A percentile compares a stretch with the other conserved stretches of the same genome.
Conservation (phyloP, 2,888 invertebrate genomes). For the Timema podura region DNA sequence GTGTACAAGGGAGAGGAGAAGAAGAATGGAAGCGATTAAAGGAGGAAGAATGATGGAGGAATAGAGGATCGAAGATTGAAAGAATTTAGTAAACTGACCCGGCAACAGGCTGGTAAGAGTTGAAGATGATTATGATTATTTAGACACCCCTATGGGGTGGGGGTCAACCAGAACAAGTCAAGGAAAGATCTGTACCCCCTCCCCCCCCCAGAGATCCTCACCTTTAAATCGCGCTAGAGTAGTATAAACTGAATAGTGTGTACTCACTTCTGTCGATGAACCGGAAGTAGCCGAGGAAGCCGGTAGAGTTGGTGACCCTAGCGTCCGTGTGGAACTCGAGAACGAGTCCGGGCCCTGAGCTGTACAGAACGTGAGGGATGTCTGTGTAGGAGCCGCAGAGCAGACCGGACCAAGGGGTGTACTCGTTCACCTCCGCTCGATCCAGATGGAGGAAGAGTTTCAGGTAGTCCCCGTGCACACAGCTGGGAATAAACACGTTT, state of each 20-base stretch:
- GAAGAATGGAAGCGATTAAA: too few relatives aligned
- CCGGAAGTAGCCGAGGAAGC: conserved; percentile 70
- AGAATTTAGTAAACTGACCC: too few relatives aligned
- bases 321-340: conserved; percentile 67
- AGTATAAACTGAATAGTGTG: background rate
- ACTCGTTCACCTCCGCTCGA: conserved; percentile 66
- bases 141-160: too few relatives aligned
- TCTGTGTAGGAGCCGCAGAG: conserved; percentile 67
- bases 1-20: too few relatives aligned
- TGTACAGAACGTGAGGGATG: conserved; percentile 68
- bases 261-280: conserved; percentile 74
- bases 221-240: too few relatives aligned
- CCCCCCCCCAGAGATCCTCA: too few relatives aligned
- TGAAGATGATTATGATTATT: too few relatives aligned
- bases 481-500: conserved; percentile 49
- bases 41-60: too few relatives aligned
- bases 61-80: too few relatives aligned
- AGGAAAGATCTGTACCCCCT: too few relatives aligned
- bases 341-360: conserved; percentile 67
- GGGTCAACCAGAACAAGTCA: too few relatives aligned
- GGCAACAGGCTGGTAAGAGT: too few relatives aligned
- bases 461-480: conserved; percentile 68
- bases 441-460: conserved; percentile 75
- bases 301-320: conserved; percentile 55
- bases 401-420: conserved; percentile 68